Evolutionary conservation across 2,888 invertebrate species (phyloP), one percentile per base, ranked within the genome.

Genomic region (Aporophyla nigra): DNA sequence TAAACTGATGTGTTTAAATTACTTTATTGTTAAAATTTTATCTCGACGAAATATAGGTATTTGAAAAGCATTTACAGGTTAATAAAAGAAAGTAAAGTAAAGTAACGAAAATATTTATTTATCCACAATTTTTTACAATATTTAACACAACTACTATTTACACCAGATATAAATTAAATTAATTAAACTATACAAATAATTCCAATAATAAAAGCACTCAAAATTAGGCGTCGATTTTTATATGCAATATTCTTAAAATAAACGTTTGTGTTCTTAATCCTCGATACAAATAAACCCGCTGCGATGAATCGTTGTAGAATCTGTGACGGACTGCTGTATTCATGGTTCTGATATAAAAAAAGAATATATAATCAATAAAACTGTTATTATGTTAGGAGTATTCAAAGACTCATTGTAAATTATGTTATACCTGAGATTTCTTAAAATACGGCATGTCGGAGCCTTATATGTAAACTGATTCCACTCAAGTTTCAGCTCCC

Each of bases 401-500:
- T 24, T 6, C 2, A 16, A 46, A 46, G 27, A 9, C 71, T 51
- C 24, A 24, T n/a, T 43, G 6, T 73, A 27, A 46, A 46, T 43
- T 27, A 27, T 54, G 21, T 12, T 3, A 4, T 70, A 33, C 79
- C 76, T 76, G 54, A 16, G 10, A 24, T 66, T n/a, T 65, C 49
- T 62, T 24, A 16, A 46, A 59, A 49, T n/a, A 12, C 3, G 2
- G 33, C 7, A 6, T 67, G 9, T 49, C 10, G 2, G 12, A 54
- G 53, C 5, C 33, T 54, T 61, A 2, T 51, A 46, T 33, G 9
- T 2, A 21, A 14, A 46, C 5, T 53, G 24, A 12, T 27, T 49
- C 54, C 16, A 6, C 51, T 82, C 80, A 82, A 69, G 79, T 82
- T 54, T 65, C 71, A 58, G 61, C 61, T 7, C 70, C 76, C 40